A percentile compares a stretch with the other conserved stretches of the same genome.
phyloP scores from a whole-genome alignment of 64 coral and sea anemone species.

The Porites lutea region DNA sequence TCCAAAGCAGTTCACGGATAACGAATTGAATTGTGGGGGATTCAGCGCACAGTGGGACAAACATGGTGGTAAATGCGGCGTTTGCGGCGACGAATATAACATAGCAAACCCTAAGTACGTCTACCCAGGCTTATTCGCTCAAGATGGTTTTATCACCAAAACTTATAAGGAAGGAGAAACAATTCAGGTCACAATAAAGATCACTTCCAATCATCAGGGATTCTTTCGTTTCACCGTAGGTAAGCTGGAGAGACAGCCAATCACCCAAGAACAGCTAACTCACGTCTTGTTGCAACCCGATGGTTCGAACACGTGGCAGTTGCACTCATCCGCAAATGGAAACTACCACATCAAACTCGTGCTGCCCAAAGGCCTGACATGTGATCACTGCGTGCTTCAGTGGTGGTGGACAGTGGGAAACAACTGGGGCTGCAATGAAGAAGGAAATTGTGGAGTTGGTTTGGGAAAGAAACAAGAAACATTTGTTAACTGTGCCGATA shows the following conservation, averaged over 20 bases:
- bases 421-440: constrained; percentile 57
- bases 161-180: constrained; percentile 52
- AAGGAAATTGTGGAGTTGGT: constrained; percentile 27
- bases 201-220: constrained; percentile 72
- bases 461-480: constrained; percentile 45
- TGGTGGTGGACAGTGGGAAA: constrained; percentile 69
- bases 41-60: constrained; percentile 56
- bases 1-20: constrained; percentile 63
- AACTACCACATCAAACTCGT: constrained; percentile 57
- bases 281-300: constrained; percentile 43
- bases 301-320: constrained; percentile 41
- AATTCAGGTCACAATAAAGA: constrained; percentile 39
- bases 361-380: constrained; percentile 46
- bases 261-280: constrained; percentile 40
- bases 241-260: constrained; percentile 13
- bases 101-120: constrained; percentile 12
- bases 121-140: constrained; percentile 52
- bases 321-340: constrained; percentile 1
- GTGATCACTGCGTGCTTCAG: constrained; percentile 52
- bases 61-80: constrained; percentile 71
- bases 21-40: constrained; percentile 73
- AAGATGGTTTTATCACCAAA: constrained; percentile 55
- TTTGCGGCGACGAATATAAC: constrained; percentile 77
- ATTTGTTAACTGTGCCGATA: constrained; percentile 63
- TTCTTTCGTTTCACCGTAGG: constrained; percentile 68